Base-by-base conservation (phyloP, 2,888 invertebrate species). In the Hyposoter didymator region DNA sequence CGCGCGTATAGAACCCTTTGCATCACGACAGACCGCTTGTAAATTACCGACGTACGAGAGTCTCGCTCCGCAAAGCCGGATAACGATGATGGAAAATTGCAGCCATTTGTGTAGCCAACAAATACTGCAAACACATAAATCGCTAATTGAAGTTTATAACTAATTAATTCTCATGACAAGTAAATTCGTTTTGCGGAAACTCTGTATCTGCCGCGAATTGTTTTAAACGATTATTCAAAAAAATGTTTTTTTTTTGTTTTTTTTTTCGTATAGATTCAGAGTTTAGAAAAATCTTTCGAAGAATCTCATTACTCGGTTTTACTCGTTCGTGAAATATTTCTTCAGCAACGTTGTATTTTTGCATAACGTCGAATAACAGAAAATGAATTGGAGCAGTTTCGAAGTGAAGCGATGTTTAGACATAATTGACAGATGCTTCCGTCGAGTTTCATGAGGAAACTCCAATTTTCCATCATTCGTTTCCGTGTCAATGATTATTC, bases 1-100 rank as follows among this genome's bases (percentile, higher is more conserved):
- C 47, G 72, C n/a, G 39, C 72, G 64, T 52, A 45, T 6, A 43
- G 19, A 28, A 70, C 32, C 35, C 70, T 70, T 62, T 35, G 59
- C 70, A 45, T 7, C 67, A 52, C 67, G 43, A 67, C 19, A 47
- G 45, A 39, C n/a, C 67, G 67, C 78, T 69, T 43, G 52, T 52
- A 59, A 67, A 55, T 78, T 45, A 69, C 43, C 55, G 66, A 14
- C 28, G 55, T 39, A 45, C 39, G 43, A 55, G 43, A 55, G 39
- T 28, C 52, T 14, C 14, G 43, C 32, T 52, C 55, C 39, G 12
- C n/a, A 28, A 32, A 55, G 67, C 52, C 14, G 17, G 69, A 78
- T 64, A 28, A 78, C 52, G 55, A 55, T 49, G 22, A 39, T 28
- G 39, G 43, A 69, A 55, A 69, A 69, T 52, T 49, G 52, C 17